Evolutionary conservation across 2,888 invertebrate species (phyloP), one percentile per base, ranked within the genome.

Genomic region (Fragum sueziense): DNA sequence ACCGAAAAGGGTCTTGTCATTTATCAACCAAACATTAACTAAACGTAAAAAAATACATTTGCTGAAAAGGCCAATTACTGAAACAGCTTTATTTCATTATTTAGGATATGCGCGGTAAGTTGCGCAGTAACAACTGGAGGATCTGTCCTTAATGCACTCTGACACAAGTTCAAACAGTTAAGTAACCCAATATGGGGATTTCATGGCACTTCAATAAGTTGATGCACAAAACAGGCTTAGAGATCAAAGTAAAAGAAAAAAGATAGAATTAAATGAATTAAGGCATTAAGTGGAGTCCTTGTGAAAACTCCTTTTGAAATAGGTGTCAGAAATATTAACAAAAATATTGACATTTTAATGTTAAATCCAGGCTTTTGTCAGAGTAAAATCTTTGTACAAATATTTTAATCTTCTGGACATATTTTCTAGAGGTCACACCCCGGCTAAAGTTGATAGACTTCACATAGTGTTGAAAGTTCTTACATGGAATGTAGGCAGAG

Each of bases 281-380:
- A 41, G 65, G 65, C 65, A 65, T 65, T 65, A 65, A 65, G 65
- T 22, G 65, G 41, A 27, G 6, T 2, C 27, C 41, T 22, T 9
- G 9, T 41, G 22, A 41, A 65, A 65, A 37, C n/a, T 27, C 27
- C 65, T 65, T 65, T 65, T 41, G 65, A 65, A 65, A 41, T 41
- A 65, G 65, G 65, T 65, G 65, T 65, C 65, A 65, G 41, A 65
- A 65, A 41, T 65, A 65, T 65, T 37, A 65, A 65, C 65, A 65
- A 65, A 65, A 65, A 65, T 65, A 65, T 65, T 65, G 29, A 41
- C 41, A 41, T 34, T 41, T 22, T 7, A 34, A 37, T 65, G 65
- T 37, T 65, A 41, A 65, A 65, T 41, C 65, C 65, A 65, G 37
- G 65, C 41, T 65, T 65, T 65, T 65, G 65, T 65, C 41, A 41